Evolutionary conservation across 2,888 invertebrate genomes (phyloP).

Genomic region (Bedellia somnulentella): DNA sequence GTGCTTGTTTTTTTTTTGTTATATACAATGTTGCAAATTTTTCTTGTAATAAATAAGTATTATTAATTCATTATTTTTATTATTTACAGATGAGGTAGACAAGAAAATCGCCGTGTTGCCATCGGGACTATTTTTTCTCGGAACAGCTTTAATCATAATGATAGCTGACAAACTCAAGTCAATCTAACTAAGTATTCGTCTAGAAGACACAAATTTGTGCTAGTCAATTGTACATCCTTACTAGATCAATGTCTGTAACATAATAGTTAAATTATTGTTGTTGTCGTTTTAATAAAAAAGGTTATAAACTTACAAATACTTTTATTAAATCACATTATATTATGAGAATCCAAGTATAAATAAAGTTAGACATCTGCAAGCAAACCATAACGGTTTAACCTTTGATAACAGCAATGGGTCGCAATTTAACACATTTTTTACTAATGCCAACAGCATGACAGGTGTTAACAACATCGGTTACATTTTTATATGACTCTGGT

Average conservation of each 20-base stretch:
- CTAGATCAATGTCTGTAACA: too few relatives aligned
- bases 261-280: too few relatives aligned
- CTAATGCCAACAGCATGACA: slow-evolving; percentile 97
- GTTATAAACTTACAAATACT: too few relatives aligned
- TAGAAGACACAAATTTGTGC: too few relatives aligned
- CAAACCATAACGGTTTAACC: too few relatives aligned
- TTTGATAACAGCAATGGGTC: slow-evolving; percentile 98
- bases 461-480: slow-evolving; percentile 98
- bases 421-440: slow-evolving; percentile 92
- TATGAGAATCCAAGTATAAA: too few relatives aligned
- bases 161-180: slow-evolving; percentile 48
- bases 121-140: slow-evolving; percentile 46
- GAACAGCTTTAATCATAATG: slow-evolving; percentile 43
- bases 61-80: slow-evolving; percentile 4
- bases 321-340: too few relatives aligned
- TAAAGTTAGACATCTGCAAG: too few relatives aligned
- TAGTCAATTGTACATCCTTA: too few relatives aligned
- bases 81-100: slow-evolving; percentile 36
- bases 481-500: slow-evolving; percentile 99
- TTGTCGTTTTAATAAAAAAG: too few relatives aligned
- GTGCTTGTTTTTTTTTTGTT: too few relatives aligned
- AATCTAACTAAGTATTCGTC: too few relatives aligned
- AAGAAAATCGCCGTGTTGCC: slow-evolving; percentile 34
- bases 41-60: not conserved
- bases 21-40: not conserved